Conservation (phyloP, 2,797 vertebrate genomes). For the Periophthalmus magnuspinnatus region DNA sequence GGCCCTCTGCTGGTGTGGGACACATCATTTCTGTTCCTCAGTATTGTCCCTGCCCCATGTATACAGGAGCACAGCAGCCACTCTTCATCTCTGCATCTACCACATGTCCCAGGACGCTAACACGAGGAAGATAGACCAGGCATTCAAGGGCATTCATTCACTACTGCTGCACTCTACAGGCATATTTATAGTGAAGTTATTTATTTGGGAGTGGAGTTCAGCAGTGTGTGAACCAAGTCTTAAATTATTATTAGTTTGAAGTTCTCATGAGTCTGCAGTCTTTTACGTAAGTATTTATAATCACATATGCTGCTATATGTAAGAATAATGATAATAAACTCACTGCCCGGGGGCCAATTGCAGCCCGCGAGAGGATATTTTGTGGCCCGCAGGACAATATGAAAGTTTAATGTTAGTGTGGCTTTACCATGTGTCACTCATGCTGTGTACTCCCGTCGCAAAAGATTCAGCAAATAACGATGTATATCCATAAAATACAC, state of each 20-base stretch:
- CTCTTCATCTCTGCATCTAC: slow-evolving; percentile 47
- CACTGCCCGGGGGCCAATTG: too few relatives aligned
- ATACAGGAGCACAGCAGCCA: slow-evolving; percentile 34
- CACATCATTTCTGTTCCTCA: slow-evolving; percentile 47
- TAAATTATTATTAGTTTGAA: neutral
- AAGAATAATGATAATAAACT: too few relatives aligned
- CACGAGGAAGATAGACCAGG: slow-evolving; percentile 41
- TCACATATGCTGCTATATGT: neutral
- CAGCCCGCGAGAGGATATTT: too few relatives aligned
- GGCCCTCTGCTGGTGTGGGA: slow-evolving; percentile 47
- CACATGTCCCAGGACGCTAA: slow-evolving; percentile 52
- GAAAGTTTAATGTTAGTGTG: too few relatives aligned
- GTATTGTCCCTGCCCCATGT: slow-evolving; percentile 31
- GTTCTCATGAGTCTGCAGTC: neutral
- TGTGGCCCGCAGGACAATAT: too few relatives aligned
- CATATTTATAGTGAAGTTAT: slow-evolving; percentile 28
- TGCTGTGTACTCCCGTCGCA: too few relatives aligned
- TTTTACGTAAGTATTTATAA: neutral
- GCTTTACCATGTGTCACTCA: too few relatives aligned
- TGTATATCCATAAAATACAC: too few relatives aligned
- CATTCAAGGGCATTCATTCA: slow-evolving; percentile 44
- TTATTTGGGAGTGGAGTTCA: neutral
- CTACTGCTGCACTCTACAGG: slow-evolving; percentile 33
- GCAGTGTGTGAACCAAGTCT: neutral
- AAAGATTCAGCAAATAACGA: too few relatives aligned